These are phyloP conservation scores for Anastatus disparis DNA, from an alignment of 1,140 invertebrate species.

Conservation along the genomic window DNA sequence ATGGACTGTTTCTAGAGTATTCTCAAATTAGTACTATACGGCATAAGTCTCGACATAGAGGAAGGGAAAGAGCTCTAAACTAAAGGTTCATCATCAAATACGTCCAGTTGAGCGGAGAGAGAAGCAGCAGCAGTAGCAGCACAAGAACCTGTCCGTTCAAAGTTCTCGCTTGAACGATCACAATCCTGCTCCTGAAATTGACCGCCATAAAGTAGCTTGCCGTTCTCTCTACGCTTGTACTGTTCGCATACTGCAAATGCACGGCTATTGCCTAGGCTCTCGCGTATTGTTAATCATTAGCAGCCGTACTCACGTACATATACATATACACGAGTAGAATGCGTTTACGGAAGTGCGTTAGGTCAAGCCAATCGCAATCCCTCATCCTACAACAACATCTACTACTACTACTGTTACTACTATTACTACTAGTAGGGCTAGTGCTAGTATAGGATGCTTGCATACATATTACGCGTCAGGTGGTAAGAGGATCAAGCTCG, in stretches of 20 bases:
- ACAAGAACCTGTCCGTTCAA: not conserved
- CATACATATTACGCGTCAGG: conserved; percentile 31
- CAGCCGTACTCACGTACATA: not conserved
- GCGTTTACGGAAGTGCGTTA: conserved; percentile 28
- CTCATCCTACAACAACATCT: conserved; percentile 32
- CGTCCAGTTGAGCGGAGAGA: too few relatives aligned
- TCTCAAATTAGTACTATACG: too few relatives aligned
- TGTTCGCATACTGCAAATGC: too few relatives aligned
- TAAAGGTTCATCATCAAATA: too few relatives aligned
- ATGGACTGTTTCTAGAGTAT: too few relatives aligned
- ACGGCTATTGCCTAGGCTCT: too few relatives aligned
- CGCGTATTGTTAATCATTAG: conserved; percentile 37
- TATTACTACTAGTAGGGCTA: not conserved
- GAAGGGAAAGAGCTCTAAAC: too few relatives aligned
- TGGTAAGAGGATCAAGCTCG: conserved; percentile 48
- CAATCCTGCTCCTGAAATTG: not conserved
- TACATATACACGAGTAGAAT: too few relatives aligned
- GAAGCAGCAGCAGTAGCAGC: not conserved
- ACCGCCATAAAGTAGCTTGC: not conserved
- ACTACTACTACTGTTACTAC: not conserved
- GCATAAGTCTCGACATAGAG: too few relatives aligned
- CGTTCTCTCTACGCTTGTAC: not conserved
- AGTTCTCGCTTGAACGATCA: not conserved
- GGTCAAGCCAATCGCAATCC: conserved; percentile 39
- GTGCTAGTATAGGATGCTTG: not conserved